A percentile compares a stretch with the other conserved stretches of the same genome.
phyloP scores from a whole-genome alignment of 2,888 invertebrate species.

The Pterostichus niger region DNA sequence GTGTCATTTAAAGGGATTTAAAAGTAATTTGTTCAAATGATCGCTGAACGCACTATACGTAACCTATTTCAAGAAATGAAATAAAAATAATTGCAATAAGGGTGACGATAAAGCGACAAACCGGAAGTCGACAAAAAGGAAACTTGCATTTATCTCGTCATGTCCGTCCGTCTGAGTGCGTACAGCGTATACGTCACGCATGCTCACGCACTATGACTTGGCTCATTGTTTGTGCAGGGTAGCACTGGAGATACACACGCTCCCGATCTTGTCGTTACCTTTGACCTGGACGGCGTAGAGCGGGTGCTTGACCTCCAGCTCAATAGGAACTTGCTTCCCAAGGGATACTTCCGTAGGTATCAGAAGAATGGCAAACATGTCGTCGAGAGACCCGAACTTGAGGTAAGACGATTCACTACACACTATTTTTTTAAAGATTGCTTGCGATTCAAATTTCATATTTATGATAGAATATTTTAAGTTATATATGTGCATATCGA shows the following conservation, averaged over 20 bases:
- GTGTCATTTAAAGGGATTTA: no score
- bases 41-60: no score
- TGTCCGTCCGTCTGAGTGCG: constrained; percentile 15
- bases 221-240: constrained; percentile 75
- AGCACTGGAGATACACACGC: constrained; percentile 73
- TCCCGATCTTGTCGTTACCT: constrained; percentile 82
- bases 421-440: not conserved
- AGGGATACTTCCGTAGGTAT: constrained; percentile 83
- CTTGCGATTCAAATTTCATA: no score
- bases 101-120: not conserved
- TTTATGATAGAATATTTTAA: no score
- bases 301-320: constrained; percentile 85
- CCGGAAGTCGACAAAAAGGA: constrained; percentile 43
- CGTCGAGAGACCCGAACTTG: constrained; percentile 79
- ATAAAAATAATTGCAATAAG: not conserved
- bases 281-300: constrained; percentile 84
- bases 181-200: constrained; percentile 21
- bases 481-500: no score
- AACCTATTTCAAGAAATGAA: no score
- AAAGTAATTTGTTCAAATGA: no score
- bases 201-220: not conserved
- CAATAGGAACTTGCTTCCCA: constrained; percentile 86
- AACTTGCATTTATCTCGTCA: constrained; percentile 59
- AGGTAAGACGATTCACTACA: constrained; percentile 75
- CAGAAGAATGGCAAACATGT: constrained; percentile 81